Evolutionary conservation across 2,888 invertebrate species (phyloP).

Genomic region (Drosophila rellima): DNA sequence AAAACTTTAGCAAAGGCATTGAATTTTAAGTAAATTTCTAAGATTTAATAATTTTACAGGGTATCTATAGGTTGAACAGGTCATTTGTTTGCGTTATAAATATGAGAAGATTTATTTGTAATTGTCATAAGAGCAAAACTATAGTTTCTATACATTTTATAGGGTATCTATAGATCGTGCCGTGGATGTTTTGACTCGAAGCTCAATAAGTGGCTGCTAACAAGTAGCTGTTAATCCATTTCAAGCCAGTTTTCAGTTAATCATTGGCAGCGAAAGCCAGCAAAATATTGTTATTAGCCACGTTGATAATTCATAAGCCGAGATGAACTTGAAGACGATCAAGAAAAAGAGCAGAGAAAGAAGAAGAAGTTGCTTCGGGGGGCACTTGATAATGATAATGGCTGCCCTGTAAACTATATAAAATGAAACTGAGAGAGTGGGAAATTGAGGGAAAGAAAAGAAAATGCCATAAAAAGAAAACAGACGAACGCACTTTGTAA

Average conservation of each 20-base stretch:
- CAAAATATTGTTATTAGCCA: constrained; percentile 72
- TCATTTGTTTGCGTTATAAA: no score
- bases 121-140: no score
- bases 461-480: constrained; percentile 31
- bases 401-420: constrained; percentile 1
- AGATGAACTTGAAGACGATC: not conserved
- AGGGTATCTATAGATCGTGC: constrained; percentile 7
- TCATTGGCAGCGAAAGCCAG: constrained; percentile 71
- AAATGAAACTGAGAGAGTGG: not conserved
- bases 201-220: constrained; percentile 42
- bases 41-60: not conserved
- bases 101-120: no score
- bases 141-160: not conserved
- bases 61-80: not conserved
- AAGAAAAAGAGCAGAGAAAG: not conserved
- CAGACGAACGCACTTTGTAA: constrained; percentile 65
- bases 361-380: not conserved
- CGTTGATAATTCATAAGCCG: constrained; percentile 15
- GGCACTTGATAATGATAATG: constrained; percentile 48
- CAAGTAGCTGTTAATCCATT: constrained; percentile 58
- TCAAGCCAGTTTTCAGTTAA: constrained; percentile 65
- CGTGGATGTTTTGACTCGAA: not conserved
- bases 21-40: no score
- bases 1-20: no score
- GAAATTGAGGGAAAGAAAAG: not conserved